These are phyloP conservation scores for Amblyornis subalaris DNA, from an alignment of 2,113 vertebrate genomes.

Conservation along the genomic window DNA sequence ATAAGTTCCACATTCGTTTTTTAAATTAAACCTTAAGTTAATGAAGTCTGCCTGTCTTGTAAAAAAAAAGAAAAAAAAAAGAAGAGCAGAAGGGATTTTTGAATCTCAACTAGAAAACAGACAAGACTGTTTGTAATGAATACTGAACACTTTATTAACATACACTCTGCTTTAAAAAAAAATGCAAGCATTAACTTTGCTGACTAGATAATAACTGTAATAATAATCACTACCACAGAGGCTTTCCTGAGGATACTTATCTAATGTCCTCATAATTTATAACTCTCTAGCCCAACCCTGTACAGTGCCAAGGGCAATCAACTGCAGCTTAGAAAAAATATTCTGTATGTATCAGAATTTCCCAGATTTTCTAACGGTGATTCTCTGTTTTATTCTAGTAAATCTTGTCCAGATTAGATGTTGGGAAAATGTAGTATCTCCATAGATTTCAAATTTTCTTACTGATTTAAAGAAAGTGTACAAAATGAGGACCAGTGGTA, in stretches of 20 bases:
- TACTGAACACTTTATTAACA: constrained; percentile 69
- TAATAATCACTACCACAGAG: constrained; percentile 45
- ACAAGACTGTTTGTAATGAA: constrained; percentile 66
- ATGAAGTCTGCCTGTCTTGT: constrained; percentile 70
- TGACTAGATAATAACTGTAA: constrained; percentile 60
- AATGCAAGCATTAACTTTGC: constrained; percentile 46
- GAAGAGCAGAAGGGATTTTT: constrained; percentile 43
- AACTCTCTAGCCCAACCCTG: constrained; percentile 10
- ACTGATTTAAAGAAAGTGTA: background rate
- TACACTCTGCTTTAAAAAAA: constrained; percentile 6
- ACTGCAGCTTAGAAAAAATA: background rate
- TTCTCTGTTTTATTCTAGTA: background rate
- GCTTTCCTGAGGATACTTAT: constrained; percentile 46
- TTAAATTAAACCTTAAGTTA: constrained; percentile 78
- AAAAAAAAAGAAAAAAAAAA: background rate
- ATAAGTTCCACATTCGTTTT: constrained; percentile 66
- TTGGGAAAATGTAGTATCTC: background rate
- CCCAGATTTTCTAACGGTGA: background rate
- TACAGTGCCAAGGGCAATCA: constrained; percentile 28
- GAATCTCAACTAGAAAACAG: constrained; percentile 67
- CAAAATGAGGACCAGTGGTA: background rate
- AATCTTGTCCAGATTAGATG: background rate
- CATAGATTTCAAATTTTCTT: background rate
- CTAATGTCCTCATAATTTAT: constrained; percentile 30
- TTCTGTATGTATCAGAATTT: background rate